phyloP scores from a whole-genome alignment of 2,888 invertebrate species.

The Cephus nigrinus region DNA sequence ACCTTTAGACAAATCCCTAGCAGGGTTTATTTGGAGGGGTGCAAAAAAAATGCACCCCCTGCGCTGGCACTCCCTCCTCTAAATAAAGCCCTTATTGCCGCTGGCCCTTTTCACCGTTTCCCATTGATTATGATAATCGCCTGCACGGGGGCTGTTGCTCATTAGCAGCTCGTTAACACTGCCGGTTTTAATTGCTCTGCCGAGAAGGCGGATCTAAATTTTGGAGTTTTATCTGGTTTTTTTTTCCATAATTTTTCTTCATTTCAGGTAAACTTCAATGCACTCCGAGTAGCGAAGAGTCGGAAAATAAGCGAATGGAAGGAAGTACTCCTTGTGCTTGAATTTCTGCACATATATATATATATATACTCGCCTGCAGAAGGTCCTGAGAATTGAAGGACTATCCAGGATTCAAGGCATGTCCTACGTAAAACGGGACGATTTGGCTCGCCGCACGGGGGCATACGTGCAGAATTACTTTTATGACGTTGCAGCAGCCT shows the following conservation, averaged over 20 bases:
- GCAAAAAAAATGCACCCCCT: not conserved
- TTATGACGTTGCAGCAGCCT: constrained; percentile 25
- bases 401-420: constrained; percentile 34
- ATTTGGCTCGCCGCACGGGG: constrained; percentile 27
- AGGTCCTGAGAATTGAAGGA: constrained; percentile 4
- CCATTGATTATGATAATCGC: constrained; percentile 40
- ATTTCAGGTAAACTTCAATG: not conserved
- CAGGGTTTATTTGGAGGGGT: not conserved
- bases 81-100: not conserved
- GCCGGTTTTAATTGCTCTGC: not conserved
- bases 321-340: not conserved
- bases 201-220: not conserved
- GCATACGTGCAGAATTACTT: constrained; percentile 35
- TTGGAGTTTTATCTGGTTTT: not conserved
- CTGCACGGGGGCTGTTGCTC: constrained; percentile 29
- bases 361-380: not conserved
- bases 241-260: not conserved
- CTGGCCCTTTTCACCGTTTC: not conserved
- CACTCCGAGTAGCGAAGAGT: not conserved
- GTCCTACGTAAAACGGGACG: constrained; percentile 34
- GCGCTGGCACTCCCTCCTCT: constrained; percentile 4
- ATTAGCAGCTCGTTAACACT: constrained; percentile 48
- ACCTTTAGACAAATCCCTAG: not conserved
- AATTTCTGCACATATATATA: no score
- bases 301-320: not conserved